Base-by-base conservation (phyloP, 1,140 invertebrate genomes). In the Anoplolepis gracilipes region DNA sequence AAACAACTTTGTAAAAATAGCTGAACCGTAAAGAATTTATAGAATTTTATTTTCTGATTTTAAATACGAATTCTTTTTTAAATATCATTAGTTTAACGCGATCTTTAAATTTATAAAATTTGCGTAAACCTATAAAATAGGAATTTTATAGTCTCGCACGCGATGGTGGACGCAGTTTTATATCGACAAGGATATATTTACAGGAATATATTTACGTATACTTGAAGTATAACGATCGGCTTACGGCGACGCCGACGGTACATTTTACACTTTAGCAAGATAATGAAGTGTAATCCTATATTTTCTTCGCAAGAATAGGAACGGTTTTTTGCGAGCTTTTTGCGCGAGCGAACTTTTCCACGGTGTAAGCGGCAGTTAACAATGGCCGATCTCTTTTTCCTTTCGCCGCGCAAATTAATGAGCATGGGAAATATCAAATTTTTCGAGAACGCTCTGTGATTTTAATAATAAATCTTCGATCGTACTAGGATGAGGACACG, bases 211-310 rank as follows among this genome's bases (percentile, higher is more conserved):
- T 79, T 69, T 79, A 69, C 46, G 62, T 69, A 55, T 69, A 79
- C 62, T 69, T 39, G 59, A 88, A 88, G 86, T 88, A 88, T 88
- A 88, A 88, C 87, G 87, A 78, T 87, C 86, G 87, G 87, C 85
- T 88, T 67, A 76, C 87, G 78, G 87, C 86, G 86, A 75, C 73
- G 81, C 42, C 81, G 85, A 85, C 73, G 86, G 86, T 73, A 82
- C 84, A 78, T 79, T 88, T 79, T 65, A 76, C 59, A 77, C 81
- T 87, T 88, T 88, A 85, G 67, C 87, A 70, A 78, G 75, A 67
- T 78, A 75, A 65, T 88, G 70, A 84, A 88, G 69, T 85, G 87
- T 85, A 88, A 88, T 85, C 84, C 87, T 88, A 88, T 88, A 88
- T 88, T 88, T 88, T 88, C 73, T 84, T 70, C 69, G 69, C 64